Evolutionary conservation across 2,888 invertebrate species (phyloP).

Genomic region (Acrobasis suavella): DNA sequence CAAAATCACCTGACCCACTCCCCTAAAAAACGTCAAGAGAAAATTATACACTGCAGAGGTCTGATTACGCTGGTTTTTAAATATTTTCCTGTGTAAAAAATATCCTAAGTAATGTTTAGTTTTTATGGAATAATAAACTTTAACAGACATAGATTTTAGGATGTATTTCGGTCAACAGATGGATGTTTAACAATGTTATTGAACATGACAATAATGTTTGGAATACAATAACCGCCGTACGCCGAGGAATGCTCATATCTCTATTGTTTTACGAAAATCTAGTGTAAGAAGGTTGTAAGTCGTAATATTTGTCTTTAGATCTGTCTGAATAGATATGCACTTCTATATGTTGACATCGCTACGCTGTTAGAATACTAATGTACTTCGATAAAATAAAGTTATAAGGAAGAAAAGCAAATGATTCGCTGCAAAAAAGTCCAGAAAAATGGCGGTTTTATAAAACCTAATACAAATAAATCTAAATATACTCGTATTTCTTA

Average conservation of each 20-base stretch:
- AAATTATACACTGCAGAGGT: slow-evolving; percentile 23
- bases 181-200: slow-evolving; percentile 48
- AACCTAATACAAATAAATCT: no score
- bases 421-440: neutral
- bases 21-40: slow-evolving; percentile 9
- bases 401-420: neutral
- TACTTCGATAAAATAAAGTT: slow-evolving; percentile 1
- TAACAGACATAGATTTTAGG: slow-evolving; percentile 37
- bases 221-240: slow-evolving; percentile 59
- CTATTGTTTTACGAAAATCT: slow-evolving; percentile 58
- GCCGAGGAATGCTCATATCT: slow-evolving; percentile 58
- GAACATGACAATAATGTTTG: slow-evolving; percentile 49
- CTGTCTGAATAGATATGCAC: slow-evolving; percentile 20
- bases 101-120: slow-evolving; percentile 25
- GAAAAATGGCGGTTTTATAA: no score
- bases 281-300: slow-evolving; percentile 39
- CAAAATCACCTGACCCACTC: slow-evolving; percentile 28
- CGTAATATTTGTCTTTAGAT: slow-evolving; percentile 30
- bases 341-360: slow-evolving; percentile 19
- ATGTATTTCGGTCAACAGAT: slow-evolving; percentile 48
- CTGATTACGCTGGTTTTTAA: slow-evolving; percentile 31
- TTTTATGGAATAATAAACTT: slow-evolving; percentile 36
- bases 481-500: no score
- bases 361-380: slow-evolving; percentile 5
- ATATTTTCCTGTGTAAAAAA: slow-evolving; percentile 21